These are phyloP conservation scores for Myotis yumanensis DNA, from an alignment of 2,113 vertebrate genomes.

Conservation along the genomic window DNA sequence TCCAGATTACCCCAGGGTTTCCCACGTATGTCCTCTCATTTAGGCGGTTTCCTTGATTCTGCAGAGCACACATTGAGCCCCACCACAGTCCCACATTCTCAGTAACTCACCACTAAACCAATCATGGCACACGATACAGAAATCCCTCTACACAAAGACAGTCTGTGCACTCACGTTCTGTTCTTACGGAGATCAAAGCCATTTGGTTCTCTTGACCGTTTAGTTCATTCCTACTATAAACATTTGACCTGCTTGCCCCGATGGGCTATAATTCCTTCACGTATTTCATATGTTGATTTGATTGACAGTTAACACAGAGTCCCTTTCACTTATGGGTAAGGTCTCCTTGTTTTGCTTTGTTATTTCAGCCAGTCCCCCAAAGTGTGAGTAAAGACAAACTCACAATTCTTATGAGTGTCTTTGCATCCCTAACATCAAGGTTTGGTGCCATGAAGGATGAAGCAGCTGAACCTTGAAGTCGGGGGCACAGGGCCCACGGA, in stretches of 20 bases:
- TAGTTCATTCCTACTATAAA: background rate
- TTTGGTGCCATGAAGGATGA: constrained; percentile 74
- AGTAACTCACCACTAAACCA: background rate
- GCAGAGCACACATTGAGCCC: background rate
- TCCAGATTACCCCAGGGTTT: background rate
- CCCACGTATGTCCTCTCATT: accelerated
- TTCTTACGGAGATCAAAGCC: background rate
- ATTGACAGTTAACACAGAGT: background rate
- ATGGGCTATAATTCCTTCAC: background rate
- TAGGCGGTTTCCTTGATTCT: background rate
- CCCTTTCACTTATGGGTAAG: background rate
- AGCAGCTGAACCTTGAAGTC: constrained; percentile 68
- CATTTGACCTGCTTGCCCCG: background rate
- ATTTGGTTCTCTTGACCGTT: background rate
- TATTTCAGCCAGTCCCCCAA: background rate
- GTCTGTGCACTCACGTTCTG: background rate
- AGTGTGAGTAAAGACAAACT: constrained; percentile 36
- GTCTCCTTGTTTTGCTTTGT: constrained; percentile 28
- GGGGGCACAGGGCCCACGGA: constrained; percentile 53
- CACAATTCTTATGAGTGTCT: constrained; percentile 65
- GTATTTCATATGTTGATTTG: background rate
- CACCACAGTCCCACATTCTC: background rate
- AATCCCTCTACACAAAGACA: background rate
- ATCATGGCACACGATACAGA: background rate
- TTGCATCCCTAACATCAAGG: constrained; percentile 72